Conservation (phyloP, 2,888 invertebrate genomes). For the Nemotelus pantherinus region DNA sequence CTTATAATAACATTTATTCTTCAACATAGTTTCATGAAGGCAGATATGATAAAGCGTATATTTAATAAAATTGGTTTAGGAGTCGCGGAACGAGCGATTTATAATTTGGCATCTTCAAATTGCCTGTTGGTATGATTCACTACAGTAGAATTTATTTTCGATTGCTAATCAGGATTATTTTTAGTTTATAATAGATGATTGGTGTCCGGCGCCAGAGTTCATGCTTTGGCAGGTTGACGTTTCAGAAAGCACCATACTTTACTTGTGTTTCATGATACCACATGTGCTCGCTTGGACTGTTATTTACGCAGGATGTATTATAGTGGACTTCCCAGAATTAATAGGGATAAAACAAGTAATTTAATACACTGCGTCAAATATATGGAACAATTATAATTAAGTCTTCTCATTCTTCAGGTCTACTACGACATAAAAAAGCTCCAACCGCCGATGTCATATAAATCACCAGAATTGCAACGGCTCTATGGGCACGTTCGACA, state of each 20-base stretch:
- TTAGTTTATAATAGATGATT: conserved; percentile 67
- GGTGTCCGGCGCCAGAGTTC: conserved; percentile 66
- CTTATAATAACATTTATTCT: conserved; percentile 68
- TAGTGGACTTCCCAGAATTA: conserved; percentile 72
- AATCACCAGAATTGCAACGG: conserved; percentile 67
- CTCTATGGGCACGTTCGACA: conserved; percentile 71
- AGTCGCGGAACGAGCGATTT: conserved; percentile 65
- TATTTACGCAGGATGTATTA: conserved; percentile 70
- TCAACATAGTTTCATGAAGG: conserved; percentile 70
- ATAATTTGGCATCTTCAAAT: conserved; percentile 65
- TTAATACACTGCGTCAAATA: neutral
- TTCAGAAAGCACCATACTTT: conserved; percentile 62
- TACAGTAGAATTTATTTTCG: conserved; percentile 28
- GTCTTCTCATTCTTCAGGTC: conserved; percentile 58
- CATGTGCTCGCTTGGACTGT: conserved; percentile 69
- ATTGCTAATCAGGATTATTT: conserved; percentile 45
- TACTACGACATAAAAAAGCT: conserved; percentile 68
- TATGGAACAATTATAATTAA: conserved; percentile 23
- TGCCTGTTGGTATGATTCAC: conserved; percentile 64
- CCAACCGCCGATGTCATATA: conserved; percentile 67
- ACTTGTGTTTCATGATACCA: conserved; percentile 66
- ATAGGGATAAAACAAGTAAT: conserved; percentile 70
- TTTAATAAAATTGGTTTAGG: conserved; percentile 64
- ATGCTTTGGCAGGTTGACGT: conserved; percentile 69
- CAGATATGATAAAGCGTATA: conserved; percentile 64